phyloP scores from a whole-genome alignment of 2,113 vertebrate genomes.

The Mesitornis unicolor region DNA sequence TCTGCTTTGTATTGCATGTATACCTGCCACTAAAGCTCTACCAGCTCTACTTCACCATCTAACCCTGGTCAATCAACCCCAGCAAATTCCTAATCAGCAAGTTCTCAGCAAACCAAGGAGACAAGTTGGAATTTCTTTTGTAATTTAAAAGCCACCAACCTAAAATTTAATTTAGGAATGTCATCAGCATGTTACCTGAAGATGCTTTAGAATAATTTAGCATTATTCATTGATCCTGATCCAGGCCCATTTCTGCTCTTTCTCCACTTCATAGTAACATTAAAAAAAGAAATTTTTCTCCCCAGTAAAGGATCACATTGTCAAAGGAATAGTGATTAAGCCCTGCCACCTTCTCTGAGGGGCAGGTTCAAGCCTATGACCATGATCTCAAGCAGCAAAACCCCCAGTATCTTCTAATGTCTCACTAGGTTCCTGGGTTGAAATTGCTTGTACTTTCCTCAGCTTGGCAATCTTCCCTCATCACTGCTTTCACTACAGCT shows the following conservation, averaged over 20 bases:
- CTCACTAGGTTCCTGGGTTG: not conserved
- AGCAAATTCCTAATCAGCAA: not conserved
- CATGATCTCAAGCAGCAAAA: not conserved
- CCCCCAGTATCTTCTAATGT: not conserved
- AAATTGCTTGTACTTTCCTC: not conserved
- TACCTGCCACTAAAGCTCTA: not conserved
- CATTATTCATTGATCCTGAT: not conserved
- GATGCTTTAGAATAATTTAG: not conserved
- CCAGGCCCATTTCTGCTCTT: not conserved
- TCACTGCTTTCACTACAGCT: not conserved
- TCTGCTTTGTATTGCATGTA: not conserved
- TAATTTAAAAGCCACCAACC: not conserved
- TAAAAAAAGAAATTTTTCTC: not conserved
- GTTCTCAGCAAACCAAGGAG: not conserved
- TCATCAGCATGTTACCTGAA: not conserved
- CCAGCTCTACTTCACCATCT: not conserved
- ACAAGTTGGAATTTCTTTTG: not conserved
- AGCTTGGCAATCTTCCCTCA: not conserved
- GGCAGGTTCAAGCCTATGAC: not conserved
- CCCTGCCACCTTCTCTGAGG: not conserved
- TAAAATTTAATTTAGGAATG: not conserved
- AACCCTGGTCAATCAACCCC: not conserved
- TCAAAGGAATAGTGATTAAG: not conserved
- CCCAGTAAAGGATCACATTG: not conserved
- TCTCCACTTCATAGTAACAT: not conserved